These are phyloP conservation scores for Myotis findleyi DNA, from an alignment of 2,797 vertebrate species.

Conservation along the genomic window DNA sequence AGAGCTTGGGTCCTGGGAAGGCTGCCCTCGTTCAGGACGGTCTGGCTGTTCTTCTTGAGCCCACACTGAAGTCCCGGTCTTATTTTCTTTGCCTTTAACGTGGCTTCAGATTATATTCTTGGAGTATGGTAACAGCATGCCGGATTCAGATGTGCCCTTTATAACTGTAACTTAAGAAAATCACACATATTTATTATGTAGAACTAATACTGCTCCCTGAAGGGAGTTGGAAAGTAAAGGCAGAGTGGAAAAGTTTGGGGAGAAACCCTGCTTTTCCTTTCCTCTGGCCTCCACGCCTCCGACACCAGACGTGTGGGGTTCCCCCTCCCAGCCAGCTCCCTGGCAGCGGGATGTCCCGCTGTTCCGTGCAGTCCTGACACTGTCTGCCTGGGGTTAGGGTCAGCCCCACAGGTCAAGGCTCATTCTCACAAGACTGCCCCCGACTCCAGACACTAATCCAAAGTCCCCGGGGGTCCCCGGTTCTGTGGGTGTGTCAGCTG, in stretches of 20 bases:
- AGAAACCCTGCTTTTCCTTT: background rate
- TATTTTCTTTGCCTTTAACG: background rate
- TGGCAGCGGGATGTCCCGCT: background rate
- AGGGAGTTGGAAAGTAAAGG: background rate
- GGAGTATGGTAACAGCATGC: background rate
- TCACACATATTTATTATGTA: background rate
- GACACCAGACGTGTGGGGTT: background rate
- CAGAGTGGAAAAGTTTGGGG: background rate
- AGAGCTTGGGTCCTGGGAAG: background rate
- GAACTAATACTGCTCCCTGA: background rate
- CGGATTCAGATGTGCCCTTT: background rate
- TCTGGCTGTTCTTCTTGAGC: constrained; percentile 4
- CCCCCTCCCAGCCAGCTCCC: no score
- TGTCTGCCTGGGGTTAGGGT: background rate
- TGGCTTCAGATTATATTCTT: constrained; percentile 33
- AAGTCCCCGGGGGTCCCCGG: background rate
- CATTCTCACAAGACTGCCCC: no score
- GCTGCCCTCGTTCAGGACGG: background rate
- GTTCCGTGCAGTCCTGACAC: background rate
- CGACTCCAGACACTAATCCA: background rate
- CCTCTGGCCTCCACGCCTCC: background rate
- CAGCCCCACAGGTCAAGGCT: background rate
- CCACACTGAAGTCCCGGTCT: background rate
- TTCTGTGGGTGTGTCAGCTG: no score
- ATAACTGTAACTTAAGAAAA: background rate